Conservation (phyloP, 2,888 invertebrate genomes). For the Phaonia tiefii region DNA sequence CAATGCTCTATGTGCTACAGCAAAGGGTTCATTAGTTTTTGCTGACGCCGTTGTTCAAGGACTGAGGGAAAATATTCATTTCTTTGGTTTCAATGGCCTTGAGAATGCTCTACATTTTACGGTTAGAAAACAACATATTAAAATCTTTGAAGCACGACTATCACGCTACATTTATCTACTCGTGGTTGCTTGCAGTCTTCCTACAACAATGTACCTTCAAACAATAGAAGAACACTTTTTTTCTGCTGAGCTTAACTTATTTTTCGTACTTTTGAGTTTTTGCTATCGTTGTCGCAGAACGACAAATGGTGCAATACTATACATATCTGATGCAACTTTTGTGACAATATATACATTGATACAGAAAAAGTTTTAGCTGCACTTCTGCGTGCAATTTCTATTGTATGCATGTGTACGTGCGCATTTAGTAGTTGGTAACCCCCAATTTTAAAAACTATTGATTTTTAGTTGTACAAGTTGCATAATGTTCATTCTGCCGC, state of each 20-base stretch:
- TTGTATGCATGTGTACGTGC: not conserved
- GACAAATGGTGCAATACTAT: not conserved
- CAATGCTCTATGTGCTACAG: too few relatives aligned
- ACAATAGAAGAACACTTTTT: not conserved
- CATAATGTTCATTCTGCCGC: not conserved
- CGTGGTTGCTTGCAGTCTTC: not conserved
- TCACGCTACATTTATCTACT: constrained; percentile 25
- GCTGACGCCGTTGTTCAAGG: too few relatives aligned
- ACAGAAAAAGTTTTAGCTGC: constrained; percentile 26
- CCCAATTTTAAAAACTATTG: not conserved
- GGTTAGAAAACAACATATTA: constrained; percentile 14
- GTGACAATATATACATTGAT: constrained; percentile 21
- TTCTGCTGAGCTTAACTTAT: not conserved
- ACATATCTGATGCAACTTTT: not conserved
- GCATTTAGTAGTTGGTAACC: too few relatives aligned
- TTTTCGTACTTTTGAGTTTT: constrained; percentile 1
- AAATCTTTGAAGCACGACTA: constrained; percentile 14
- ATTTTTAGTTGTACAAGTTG: constrained; percentile 1
- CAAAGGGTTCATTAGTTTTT: too few relatives aligned
- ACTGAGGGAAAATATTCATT: not conserved
- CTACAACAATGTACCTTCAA: constrained; percentile 23
- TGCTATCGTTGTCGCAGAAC: not conserved
- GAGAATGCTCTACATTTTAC: constrained; percentile 19
- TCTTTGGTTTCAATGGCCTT: constrained; percentile 28
- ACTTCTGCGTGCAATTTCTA: not conserved